phyloP scores from a whole-genome alignment of 2,797 vertebrate genomes.

The Valencia hispanica region DNA sequence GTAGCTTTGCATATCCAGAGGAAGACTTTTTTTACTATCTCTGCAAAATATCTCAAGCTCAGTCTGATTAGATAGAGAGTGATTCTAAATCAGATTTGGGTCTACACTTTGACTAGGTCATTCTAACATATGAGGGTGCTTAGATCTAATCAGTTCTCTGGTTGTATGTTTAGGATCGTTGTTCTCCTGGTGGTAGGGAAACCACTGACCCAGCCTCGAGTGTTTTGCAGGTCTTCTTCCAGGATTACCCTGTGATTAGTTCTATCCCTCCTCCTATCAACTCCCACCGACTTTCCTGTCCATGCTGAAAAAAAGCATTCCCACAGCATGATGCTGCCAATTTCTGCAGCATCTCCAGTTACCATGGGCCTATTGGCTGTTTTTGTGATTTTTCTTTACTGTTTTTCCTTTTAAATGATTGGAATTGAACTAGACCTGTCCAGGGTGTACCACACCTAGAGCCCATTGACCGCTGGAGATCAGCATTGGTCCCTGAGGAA shows the following conservation, averaged over 20 bases:
- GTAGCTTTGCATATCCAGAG: background rate
- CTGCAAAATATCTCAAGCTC: background rate
- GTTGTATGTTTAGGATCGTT: background rate
- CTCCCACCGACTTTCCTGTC: background rate
- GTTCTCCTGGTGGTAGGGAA: background rate
- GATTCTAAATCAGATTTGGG: background rate
- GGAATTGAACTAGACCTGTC: background rate
- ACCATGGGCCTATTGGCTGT: background rate
- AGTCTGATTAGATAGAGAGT: background rate
- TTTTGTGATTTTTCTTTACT: background rate
- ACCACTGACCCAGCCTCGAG: no score
- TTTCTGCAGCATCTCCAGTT: background rate
- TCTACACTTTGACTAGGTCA: background rate
- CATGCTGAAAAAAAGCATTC: background rate
- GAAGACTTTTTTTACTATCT: background rate
- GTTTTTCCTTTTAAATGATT: background rate
- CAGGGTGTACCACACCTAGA: background rate
- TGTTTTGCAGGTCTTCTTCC: no score
- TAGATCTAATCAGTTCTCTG: background rate
- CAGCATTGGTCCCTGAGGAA: background rate
- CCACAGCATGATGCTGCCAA: background rate
- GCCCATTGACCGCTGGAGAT: background rate
- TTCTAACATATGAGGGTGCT: background rate
- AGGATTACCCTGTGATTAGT: no score
- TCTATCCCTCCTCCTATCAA: no score